Percentiles rank a stretch among this genome's conserved stretches.
phyloP scores from a whole-genome alignment of 2,113 vertebrate species.

The Datnioides undecimradiatus region DNA sequence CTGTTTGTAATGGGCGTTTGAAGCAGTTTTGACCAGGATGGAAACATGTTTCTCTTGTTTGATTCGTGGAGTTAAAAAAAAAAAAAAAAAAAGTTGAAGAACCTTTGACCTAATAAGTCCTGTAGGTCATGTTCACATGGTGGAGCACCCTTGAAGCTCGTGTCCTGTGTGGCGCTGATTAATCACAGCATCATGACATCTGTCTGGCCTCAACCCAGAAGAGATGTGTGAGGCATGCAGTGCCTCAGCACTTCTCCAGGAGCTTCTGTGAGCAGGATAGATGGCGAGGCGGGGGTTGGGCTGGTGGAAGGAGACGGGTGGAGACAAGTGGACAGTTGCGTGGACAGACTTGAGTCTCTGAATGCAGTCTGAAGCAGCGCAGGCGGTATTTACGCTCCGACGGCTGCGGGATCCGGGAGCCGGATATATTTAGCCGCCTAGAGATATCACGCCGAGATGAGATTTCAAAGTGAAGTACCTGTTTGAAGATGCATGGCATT shows the following conservation, averaged over 20 bases:
- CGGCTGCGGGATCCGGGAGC: slow-evolving; percentile 71
- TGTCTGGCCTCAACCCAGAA: slow-evolving; percentile 68
- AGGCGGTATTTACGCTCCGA: slow-evolving; percentile 79
- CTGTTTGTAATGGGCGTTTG: not conserved
- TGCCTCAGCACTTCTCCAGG: slow-evolving; percentile 76
- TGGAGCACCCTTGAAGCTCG: slow-evolving; percentile 45
- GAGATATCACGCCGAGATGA: slow-evolving; percentile 79
- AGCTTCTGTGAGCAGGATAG: slow-evolving; percentile 52
- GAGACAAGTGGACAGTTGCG: slow-evolving; percentile 77
- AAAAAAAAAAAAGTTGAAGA: slow-evolving; percentile 53
- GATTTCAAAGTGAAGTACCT: slow-evolving; percentile 85
- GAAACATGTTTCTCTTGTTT: slow-evolving; percentile 1
- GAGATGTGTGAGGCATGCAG: slow-evolving; percentile 73
- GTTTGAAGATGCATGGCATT: slow-evolving; percentile 85
- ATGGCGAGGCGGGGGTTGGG: slow-evolving; percentile 16
- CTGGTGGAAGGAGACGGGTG: slow-evolving; percentile 50
- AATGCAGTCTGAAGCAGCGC: slow-evolving; percentile 63
- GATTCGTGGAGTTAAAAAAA: not conserved
- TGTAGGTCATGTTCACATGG: slow-evolving; percentile 61
- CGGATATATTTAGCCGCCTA: slow-evolving; percentile 81
- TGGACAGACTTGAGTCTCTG: slow-evolving; percentile 74
- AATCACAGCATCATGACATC: slow-evolving; percentile 71
- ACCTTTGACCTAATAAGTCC: slow-evolving; percentile 55
- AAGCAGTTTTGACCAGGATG: not conserved
- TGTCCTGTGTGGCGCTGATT: slow-evolving; percentile 67